Conservation (phyloP, 2,797 vertebrate genomes). For the Halcyon smyrnensis region DNA sequence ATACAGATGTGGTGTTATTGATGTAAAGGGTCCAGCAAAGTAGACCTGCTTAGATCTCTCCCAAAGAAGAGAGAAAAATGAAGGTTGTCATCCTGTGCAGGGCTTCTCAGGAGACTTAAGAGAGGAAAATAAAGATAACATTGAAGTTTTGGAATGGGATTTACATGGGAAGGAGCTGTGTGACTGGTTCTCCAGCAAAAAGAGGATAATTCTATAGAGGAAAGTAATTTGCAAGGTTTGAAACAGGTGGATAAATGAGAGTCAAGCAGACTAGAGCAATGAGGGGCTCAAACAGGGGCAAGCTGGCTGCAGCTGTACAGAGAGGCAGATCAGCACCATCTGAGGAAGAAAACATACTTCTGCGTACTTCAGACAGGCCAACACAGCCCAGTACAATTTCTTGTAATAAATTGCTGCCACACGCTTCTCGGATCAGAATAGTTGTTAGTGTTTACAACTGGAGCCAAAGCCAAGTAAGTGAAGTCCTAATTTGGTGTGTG, state of each 20-base stretch:
- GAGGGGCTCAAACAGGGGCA: not conserved
- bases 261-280: not conserved
- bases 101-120: not conserved
- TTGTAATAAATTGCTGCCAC: not conserved
- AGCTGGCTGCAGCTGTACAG: not conserved
- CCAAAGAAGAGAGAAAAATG: not conserved
- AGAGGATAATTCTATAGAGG: not conserved
- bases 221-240: not conserved
- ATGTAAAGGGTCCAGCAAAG: not conserved
- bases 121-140: slow-evolving; percentile 40
- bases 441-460: not conserved
- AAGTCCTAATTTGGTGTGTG: not conserved
- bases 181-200: slow-evolving; percentile 1
- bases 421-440: not conserved
- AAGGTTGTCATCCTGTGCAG: not conserved
- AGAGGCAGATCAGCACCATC: not conserved
- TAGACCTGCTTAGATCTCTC: not conserved
- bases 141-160: slow-evolving; percentile 55
- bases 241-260: not conserved
- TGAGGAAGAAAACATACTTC: not conserved
- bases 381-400: not conserved
- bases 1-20: not conserved
- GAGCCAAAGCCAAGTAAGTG: not conserved
- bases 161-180: slow-evolving; percentile 37
- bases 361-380: not conserved